Base-by-base conservation (phyloP, 2,797 vertebrate species). In the Apogon talboti region DNA sequence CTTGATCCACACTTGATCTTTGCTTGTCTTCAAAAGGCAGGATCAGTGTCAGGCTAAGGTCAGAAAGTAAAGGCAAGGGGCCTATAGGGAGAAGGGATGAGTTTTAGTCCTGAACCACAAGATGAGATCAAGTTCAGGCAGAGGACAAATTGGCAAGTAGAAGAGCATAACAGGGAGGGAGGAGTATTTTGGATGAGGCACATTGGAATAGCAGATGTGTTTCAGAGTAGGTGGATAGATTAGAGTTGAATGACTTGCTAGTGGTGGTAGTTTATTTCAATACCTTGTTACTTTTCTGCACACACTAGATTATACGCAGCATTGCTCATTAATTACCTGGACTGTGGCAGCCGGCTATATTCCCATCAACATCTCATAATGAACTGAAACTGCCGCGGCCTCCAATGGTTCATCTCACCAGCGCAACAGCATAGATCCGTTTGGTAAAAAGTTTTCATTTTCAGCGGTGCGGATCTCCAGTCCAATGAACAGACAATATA, bases 41-140 rank as follows among this genome's bases (percentile, higher is more conserved):
- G 69, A 88, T 87, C 70, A 74, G 79, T 78, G 83, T 87, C 79
- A 82, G 73, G 74, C 65, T 70, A 47, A 84, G 87, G 87, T 89
- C 82, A 85, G 56, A 72, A 83, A 81, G 74, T 73, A 74, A 74
- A 87, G 35, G 64, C 58, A 74, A 69, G 46, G 42, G 42, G 54
- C n/a, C 71, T 53, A 19, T 0, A 9, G 78, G 74, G 80, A 79
- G 53, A 57, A 2, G 30, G 70, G 78, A 83, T 75, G 56, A 66
- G 60, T 50, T 76, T 38, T 66, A 83, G 43, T 58, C n/a, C 43
- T 43, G 51, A 85, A 80, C 74, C 72, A 21, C 51, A 54, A 71
- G 70, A 70, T 73, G 60, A 64, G 49, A 75, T 69, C 43, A 65
- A 78, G 85, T 88, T 90, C 84, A 87, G 56, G 1, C 12, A 4